Conservation (phyloP, 2,113 vertebrate genomes). For the Stegastes partitus region DNA sequence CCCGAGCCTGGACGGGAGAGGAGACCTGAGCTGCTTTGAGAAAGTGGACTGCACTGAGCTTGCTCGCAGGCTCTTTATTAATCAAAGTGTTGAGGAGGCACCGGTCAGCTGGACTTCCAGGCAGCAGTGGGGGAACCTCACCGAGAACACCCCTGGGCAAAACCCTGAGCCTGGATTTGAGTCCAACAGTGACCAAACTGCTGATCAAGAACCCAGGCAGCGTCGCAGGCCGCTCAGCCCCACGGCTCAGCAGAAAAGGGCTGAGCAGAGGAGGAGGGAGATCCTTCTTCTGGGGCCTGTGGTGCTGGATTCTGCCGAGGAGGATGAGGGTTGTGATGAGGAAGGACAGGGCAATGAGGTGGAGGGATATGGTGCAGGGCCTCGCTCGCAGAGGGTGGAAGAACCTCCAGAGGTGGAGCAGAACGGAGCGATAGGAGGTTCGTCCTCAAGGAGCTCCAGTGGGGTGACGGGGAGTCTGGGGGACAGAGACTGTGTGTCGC, state of each 20-base stretch:
- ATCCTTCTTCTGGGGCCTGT: slow-evolving; percentile 83
- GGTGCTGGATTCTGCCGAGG: slow-evolving; percentile 76
- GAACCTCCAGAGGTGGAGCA: slow-evolving; percentile 65
- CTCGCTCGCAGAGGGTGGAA: slow-evolving; percentile 14
- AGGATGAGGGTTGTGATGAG: slow-evolving; percentile 74
- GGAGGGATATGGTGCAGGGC: background rate
- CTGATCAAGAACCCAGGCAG: background rate
- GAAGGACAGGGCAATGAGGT: slow-evolving; percentile 40
- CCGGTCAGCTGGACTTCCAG: slow-evolving; percentile 83
- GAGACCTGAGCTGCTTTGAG: slow-evolving; percentile 48
- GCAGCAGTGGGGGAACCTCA: slow-evolving; percentile 73
- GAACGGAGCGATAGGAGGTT: slow-evolving; percentile 62
- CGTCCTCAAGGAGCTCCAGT: slow-evolving; percentile 83
- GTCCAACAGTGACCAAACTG: background rate
- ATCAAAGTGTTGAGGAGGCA: slow-evolving; percentile 73
- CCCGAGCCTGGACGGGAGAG: slow-evolving; percentile 43
- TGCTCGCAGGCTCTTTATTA: slow-evolving; percentile 73
- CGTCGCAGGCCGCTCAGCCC: slow-evolving; percentile 37
- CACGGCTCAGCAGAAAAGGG: slow-evolving; percentile 71
- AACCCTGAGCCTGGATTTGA: slow-evolving; percentile 9
- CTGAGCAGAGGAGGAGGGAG: slow-evolving; percentile 82
- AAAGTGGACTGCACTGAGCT: slow-evolving; percentile 73
- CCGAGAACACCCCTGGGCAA: slow-evolving; percentile 35
- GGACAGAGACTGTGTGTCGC: slow-evolving; percentile 83
- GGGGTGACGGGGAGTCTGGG: slow-evolving; percentile 85